Conservation (phyloP, 2,113 vertebrate genomes). For the Bubo bubo region DNA sequence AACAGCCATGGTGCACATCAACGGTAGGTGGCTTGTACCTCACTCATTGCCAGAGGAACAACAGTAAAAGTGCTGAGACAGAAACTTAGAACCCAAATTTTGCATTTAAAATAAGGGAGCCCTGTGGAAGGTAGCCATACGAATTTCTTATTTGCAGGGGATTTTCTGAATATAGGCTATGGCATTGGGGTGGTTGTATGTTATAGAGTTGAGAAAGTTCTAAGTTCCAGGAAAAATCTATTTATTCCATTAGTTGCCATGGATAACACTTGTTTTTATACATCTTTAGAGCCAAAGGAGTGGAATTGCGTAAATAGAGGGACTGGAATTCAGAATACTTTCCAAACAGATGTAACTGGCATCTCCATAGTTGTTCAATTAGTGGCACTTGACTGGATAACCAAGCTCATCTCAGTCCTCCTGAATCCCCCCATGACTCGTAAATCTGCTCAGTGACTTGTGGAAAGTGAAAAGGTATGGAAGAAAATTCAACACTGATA, state of each 20-base stretch:
- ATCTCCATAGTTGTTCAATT: background rate
- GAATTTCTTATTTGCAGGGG: background rate
- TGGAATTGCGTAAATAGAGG: background rate
- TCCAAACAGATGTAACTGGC: background rate
- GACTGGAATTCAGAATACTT: background rate
- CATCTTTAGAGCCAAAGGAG: background rate
- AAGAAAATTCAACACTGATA: background rate
- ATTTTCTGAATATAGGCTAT: background rate
- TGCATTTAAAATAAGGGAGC: background rate
- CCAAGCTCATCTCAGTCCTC: background rate
- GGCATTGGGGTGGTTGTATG: background rate
- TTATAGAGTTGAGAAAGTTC: background rate
- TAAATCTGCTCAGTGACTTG: background rate
- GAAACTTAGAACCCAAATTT: background rate
- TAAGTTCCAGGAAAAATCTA: background rate
- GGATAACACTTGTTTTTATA: background rate
- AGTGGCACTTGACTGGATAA: background rate
- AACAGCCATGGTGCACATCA: background rate
- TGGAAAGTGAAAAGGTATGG: background rate
- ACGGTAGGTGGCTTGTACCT: background rate
- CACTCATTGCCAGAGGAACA: background rate
- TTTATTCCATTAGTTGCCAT: constrained; percentile 22
- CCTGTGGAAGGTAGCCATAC: background rate
- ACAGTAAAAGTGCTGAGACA: background rate
- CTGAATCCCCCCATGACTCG: background rate